phyloP scores from a whole-genome alignment of 2,888 invertebrate species.

The Maniola hyperantus region DNA sequence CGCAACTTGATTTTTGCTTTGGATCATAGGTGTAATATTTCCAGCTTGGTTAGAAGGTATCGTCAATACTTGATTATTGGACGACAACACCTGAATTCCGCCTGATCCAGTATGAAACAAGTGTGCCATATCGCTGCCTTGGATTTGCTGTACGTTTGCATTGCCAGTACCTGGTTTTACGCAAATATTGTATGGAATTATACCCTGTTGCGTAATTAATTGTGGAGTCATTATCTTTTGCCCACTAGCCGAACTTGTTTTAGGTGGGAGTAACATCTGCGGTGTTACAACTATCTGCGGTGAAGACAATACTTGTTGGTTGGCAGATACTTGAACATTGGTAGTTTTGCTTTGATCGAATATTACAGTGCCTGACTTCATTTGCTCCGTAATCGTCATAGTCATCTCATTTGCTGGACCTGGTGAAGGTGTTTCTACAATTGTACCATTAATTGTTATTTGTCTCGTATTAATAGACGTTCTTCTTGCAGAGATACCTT shows the following conservation, averaged over 20 bases:
- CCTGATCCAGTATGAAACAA: conserved; percentile 71
- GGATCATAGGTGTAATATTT: conserved; percentile 65
- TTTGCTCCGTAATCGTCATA: conserved; percentile 77
- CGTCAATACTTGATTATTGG: conserved; percentile 76
- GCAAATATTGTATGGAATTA: conserved; percentile 77
- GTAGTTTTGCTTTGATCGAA: conserved; percentile 76
- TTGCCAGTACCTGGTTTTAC: conserved; percentile 73
- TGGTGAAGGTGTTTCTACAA: conserved; percentile 80
- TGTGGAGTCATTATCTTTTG: conserved; percentile 74
- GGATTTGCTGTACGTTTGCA: conserved; percentile 72
- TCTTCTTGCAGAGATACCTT: conserved; percentile 73
- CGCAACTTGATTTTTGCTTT: conserved; percentile 72
- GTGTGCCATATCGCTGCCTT: conserved; percentile 74
- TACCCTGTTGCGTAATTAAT: conserved; percentile 72
- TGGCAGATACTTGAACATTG: conserved; percentile 74
- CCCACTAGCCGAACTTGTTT: conserved; percentile 65
- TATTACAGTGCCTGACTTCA: conserved; percentile 76
- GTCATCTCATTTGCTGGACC: conserved; percentile 78
- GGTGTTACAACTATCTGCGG: conserved; percentile 80
- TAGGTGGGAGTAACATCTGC: conserved; percentile 76
- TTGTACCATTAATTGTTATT: conserved; percentile 80
- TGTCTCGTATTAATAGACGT: conserved; percentile 79
- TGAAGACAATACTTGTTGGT: conserved; percentile 73
- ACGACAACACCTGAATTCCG: conserved; percentile 79
- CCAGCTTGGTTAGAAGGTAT: conserved; percentile 73